Evolutionary conservation across 23 tunicate genomes (phyloP), one percentile per base, ranked within the genome.

Genomic region (Aplidium turbinatum): DNA sequence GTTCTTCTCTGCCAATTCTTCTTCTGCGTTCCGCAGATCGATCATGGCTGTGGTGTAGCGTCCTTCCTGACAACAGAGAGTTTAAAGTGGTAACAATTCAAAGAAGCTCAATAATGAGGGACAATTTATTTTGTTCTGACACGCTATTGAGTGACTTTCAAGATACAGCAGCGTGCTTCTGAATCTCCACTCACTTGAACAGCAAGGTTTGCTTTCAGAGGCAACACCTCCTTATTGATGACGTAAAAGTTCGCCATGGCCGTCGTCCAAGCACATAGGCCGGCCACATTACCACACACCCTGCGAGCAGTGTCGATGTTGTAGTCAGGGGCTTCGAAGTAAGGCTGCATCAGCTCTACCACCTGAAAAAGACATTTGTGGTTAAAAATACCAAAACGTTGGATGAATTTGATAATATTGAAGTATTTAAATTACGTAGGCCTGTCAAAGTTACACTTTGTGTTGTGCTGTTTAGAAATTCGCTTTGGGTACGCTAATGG

Each of bases 201-300:
- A 32, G 89, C 89, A 9, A 91, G 97, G 53, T 91, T 91, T 0
- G 97, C 97, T 38, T 91, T 91, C 60, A 91, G 67, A 0, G 97
- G 97, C 32, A 91, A 57, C 40, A 91, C 97, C 68, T 91, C 97
- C 64, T 91, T 91, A 83, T 91, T 91, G 79, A 91, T 91, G 27
- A 78, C 86, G 65, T 84, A 91, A 51, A 91, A 91, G 73, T 91
- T 91, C 16, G 97, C 97, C 97, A 91, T 91, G 27, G 97, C 97
- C 24, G 65, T 73, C 32, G 97, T 91, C 97, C 97, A 91, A 21
- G 97, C 79, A 51, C 97, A 91, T 33, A 91, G 62, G 4, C 97
- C 97, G 21, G 97, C 97, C 24, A 91, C 97, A 73, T 91, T 91
- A 1, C 97, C 97, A 66, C 91, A 91, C 20, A 78, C 86, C 38